Conservation (phyloP, 2,113 vertebrate species). For the Xiphias gladius region DNA sequence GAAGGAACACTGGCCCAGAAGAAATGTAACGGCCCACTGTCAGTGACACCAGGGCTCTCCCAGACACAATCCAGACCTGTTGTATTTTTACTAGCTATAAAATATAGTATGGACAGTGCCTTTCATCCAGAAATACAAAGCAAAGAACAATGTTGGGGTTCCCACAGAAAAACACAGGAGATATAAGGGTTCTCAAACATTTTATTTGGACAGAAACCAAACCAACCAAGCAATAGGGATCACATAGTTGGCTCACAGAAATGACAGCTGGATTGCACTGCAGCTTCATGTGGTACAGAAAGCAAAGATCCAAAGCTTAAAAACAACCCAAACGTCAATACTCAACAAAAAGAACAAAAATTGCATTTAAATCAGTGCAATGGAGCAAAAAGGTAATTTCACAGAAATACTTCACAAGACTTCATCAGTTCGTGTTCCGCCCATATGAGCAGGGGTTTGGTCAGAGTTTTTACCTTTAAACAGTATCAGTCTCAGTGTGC, state of each 20-base stretch:
- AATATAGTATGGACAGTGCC: neutral
- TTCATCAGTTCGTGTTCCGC: neutral
- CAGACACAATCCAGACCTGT: too few species aligned
- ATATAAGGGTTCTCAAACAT: slow-evolving; percentile 5
- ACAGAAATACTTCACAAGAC: slow-evolving; percentile 4
- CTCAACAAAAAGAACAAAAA: neutral
- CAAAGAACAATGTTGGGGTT: neutral
- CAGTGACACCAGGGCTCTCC: too few species aligned
- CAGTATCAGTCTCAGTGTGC: neutral
- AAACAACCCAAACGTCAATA: slow-evolving; percentile 7
- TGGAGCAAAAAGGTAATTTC: slow-evolving; percentile 15
- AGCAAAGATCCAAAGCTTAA: neutral
- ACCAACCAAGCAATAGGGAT: neutral
- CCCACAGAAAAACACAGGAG: neutral
- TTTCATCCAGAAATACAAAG: neutral
- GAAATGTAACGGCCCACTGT: too few species aligned
- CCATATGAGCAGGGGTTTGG: neutral
- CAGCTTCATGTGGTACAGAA: slow-evolving; percentile 8
- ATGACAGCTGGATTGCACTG: slow-evolving; percentile 8
- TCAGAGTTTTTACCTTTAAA: neutral
- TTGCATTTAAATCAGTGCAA: slow-evolving; percentile 1
- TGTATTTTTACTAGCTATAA: too few species aligned
- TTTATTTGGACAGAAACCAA: slow-evolving; percentile 38
- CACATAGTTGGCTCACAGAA: neutral
- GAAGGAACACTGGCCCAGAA: too few species aligned